These are phyloP conservation scores for Ptiloglossa arizonensis DNA, from an alignment of 1,140 invertebrate species.

Conservation along the genomic window DNA sequence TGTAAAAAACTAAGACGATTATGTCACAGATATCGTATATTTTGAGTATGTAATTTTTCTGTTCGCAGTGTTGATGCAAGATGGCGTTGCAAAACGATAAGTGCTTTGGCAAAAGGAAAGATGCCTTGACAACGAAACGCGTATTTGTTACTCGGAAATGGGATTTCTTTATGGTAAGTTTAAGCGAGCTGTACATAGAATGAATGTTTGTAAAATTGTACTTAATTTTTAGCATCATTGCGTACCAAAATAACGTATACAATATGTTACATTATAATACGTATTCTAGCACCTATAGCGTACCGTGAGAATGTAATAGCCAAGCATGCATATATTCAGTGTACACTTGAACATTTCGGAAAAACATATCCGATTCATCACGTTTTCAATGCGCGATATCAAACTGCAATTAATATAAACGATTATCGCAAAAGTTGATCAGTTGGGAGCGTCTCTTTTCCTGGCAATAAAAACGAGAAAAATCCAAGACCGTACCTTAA, in stretches of 20 bases:
- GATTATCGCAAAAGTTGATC: background rate
- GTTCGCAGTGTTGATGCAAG: too few species aligned
- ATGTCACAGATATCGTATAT: too few species aligned
- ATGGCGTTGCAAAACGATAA: too few species aligned
- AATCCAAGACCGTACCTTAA: constrained; percentile 52
- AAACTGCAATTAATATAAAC: constrained; percentile 62
- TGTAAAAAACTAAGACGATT: too few species aligned
- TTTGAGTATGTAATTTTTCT: too few species aligned
- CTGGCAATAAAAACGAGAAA: background rate
- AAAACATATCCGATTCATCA: constrained; percentile 68
- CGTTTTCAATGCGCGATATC: constrained; percentile 60
- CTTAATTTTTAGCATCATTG: too few species aligned
- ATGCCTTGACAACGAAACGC: too few species aligned
- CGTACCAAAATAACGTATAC: background rate
- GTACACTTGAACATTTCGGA: constrained; percentile 72
- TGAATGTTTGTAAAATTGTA: too few species aligned
- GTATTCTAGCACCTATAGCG: background rate
- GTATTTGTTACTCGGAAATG: too few species aligned
- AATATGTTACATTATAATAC: background rate
- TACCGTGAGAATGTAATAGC: constrained; percentile 73
- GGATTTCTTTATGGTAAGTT: too few species aligned
- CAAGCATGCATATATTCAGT: constrained; percentile 71
- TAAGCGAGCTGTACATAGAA: too few species aligned
- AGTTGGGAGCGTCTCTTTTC: background rate
- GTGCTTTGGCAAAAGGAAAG: too few species aligned